Evolutionary conservation across 30 jellyfish, hydroid and myxozoan genomes (phyloP).

Genomic region (Haliclystus octoradiatus): DNA sequence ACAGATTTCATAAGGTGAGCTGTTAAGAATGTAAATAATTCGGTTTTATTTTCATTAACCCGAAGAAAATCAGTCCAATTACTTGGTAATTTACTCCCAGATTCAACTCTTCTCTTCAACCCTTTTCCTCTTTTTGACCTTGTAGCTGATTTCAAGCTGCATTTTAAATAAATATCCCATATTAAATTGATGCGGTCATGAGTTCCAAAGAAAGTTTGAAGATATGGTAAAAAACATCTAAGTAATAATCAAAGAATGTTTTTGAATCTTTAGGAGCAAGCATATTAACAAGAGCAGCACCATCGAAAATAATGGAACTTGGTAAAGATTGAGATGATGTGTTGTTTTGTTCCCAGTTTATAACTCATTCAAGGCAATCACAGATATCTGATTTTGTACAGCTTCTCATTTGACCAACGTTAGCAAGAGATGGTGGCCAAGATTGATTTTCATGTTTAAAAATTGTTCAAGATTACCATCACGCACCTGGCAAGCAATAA

Average conservation of each 20-base stretch:
- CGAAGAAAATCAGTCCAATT: conserved; percentile 51
- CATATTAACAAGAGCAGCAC: conserved; percentile 28
- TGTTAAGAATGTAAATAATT: conserved; percentile 38
- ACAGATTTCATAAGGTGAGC: not conserved
- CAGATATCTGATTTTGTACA: conserved; percentile 30
- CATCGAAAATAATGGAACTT: conserved; percentile 7
- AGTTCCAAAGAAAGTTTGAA: not conserved
- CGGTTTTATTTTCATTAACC: conserved; percentile 33
- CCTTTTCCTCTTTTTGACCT: conserved; percentile 28
- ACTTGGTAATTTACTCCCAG: conserved; percentile 14
- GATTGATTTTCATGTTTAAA: conserved; percentile 35
- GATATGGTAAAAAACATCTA: conserved; percentile 5
- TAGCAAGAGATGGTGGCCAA: conserved; percentile 44
- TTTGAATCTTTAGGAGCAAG: conserved; percentile 3
- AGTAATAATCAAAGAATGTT: conserved; percentile 11
- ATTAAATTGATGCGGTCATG: conserved; percentile 27
- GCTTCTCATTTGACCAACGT: conserved; percentile 21
- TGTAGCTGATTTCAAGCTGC: conserved; percentile 16
- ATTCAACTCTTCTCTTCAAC: conserved; percentile 8
- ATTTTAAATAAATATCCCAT: conserved; percentile 18
- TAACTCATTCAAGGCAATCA: conserved; percentile 6
- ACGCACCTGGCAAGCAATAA: conserved; percentile 33
- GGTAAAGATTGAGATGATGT: not conserved
- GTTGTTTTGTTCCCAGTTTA: too few relatives aligned
- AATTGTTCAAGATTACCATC: conserved; percentile 33